A percentile compares a stretch with the other conserved stretches of the same genome.
Evolutionary conservation across 2,113 vertebrate species (phyloP).

Genomic region (Spea multiplicata): DNA sequence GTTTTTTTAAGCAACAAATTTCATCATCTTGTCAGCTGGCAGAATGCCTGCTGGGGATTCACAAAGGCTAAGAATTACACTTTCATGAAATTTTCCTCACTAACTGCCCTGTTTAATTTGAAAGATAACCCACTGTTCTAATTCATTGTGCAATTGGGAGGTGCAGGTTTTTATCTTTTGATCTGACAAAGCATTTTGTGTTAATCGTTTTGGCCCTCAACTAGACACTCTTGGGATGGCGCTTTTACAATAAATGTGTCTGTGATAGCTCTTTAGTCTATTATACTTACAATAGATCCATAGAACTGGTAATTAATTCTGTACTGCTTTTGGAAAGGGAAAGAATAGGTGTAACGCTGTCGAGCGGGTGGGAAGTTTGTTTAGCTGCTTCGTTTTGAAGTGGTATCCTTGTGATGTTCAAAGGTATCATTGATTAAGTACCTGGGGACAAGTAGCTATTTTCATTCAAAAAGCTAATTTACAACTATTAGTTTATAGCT

Average conservation of each 20-base stretch:
- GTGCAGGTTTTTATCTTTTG: slow-evolving; percentile 80
- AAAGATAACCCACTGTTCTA: slow-evolving; percentile 88
- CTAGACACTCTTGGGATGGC: slow-evolving; percentile 84
- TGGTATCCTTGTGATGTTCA: slow-evolving; percentile 64
- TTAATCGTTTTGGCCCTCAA: slow-evolving; percentile 84
- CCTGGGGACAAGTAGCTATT: slow-evolving; percentile 50
- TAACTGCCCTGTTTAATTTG: slow-evolving; percentile 87
- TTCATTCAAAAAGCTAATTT: not conserved
- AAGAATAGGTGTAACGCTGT: slow-evolving; percentile 85
- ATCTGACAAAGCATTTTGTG: slow-evolving; percentile 86
- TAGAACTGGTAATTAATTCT: slow-evolving; percentile 88
- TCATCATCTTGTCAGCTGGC: slow-evolving; percentile 85
- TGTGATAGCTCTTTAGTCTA: slow-evolving; percentile 88
- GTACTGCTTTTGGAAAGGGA: slow-evolving; percentile 79
- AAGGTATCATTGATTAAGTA: slow-evolving; percentile 61
- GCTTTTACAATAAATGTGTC: slow-evolving; percentile 87
- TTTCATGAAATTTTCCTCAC: slow-evolving; percentile 86
- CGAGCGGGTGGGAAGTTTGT: slow-evolving; percentile 82
- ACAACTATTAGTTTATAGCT: not conserved
- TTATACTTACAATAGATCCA: slow-evolving; percentile 87
- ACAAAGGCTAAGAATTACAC: slow-evolving; percentile 87
- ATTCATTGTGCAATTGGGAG: slow-evolving; percentile 83
- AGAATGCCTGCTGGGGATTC: slow-evolving; percentile 86
- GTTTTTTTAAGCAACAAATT: slow-evolving; percentile 86
- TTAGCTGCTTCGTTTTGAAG: slow-evolving; percentile 80